Conservation (phyloP, 2,113 vertebrate species). For the Serilophus lunatus region DNA sequence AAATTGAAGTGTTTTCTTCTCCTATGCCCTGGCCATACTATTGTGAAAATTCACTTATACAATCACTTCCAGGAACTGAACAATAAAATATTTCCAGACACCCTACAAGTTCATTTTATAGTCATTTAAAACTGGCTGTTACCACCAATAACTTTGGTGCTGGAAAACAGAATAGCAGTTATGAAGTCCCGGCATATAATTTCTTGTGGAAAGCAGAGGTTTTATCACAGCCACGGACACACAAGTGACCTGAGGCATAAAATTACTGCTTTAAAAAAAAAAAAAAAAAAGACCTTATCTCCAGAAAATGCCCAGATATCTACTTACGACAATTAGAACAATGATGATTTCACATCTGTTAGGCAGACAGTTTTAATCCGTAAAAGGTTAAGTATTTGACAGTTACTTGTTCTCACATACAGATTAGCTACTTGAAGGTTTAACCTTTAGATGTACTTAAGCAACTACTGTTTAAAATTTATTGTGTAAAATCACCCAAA, state of each 20-base stretch:
- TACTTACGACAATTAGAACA: constrained; percentile 68
- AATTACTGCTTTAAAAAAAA: constrained; percentile 46
- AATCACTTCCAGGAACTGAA: background rate
- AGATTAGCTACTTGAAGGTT: constrained; percentile 67
- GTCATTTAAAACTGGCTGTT: constrained; percentile 16
- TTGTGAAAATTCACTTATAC: background rate
- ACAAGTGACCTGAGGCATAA: constrained; percentile 59
- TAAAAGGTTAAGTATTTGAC: constrained; percentile 74
- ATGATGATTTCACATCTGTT: constrained; percentile 68
- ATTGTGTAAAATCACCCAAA: constrained; percentile 65
- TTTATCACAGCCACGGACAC: constrained; percentile 37
- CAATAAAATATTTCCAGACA: constrained; percentile 2
- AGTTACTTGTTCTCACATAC: constrained; percentile 72
- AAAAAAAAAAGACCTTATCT: constrained; percentile 31
- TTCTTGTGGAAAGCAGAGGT: constrained; percentile 28
- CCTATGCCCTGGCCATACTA: background rate
- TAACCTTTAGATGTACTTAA: constrained; percentile 73
- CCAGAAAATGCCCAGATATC: constrained; percentile 57
- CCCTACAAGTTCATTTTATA: constrained; percentile 5
- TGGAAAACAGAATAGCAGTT: constrained; percentile 44
- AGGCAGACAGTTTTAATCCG: constrained; percentile 73
- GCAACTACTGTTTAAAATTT: constrained; percentile 49
- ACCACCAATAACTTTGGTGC: constrained; percentile 17
- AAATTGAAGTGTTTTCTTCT: background rate
- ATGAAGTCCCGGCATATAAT: constrained; percentile 27